A percentile compares a stretch with the other conserved stretches of the same genome.
Evolutionary conservation across 2,113 vertebrate species (phyloP).

Genomic region (Pangasianodon gigas): DNA sequence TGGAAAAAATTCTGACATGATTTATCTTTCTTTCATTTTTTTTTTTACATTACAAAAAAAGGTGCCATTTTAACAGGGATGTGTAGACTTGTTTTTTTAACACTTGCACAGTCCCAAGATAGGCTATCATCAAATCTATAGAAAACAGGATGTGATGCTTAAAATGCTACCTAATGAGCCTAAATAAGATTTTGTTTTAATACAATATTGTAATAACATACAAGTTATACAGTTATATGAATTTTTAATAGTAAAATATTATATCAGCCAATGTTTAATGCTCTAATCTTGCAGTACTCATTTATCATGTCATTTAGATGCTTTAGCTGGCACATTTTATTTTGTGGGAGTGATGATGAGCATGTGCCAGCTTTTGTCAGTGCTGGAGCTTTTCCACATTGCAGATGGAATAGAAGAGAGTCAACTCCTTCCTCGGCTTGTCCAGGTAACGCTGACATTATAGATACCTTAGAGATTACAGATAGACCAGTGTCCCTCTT

Average conservation of each 20-base stretch:
- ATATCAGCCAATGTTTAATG: background rate
- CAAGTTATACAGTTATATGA: background rate
- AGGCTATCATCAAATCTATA: background rate
- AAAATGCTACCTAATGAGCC: background rate
- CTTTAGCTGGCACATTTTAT: slow-evolving; percentile 87
- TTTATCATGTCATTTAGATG: slow-evolving; percentile 65
- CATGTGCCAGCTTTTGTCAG: slow-evolving; percentile 84
- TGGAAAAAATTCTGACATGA: background rate
- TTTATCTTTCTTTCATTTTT: too few species aligned
- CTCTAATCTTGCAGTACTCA: too few species aligned
- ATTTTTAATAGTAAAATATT: background rate
- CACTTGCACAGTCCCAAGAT: background rate
- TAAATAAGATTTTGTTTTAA: background rate
- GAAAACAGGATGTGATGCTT: background rate
- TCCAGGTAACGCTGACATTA: slow-evolving; percentile 75
- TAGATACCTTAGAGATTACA: background rate
- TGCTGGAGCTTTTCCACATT: slow-evolving; percentile 88
- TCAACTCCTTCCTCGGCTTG: slow-evolving; percentile 79
- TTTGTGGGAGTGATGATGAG: slow-evolving; percentile 88
- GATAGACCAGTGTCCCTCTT: background rate
- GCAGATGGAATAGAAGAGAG: slow-evolving; percentile 80
- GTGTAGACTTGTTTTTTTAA: too few species aligned
- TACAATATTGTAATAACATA: background rate
- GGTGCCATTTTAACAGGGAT: too few species aligned
- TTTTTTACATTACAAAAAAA: too few species aligned